A percentile compares a stretch with the other conserved stretches of the same genome.
Conservation (phyloP, 2,888 invertebrate species). For the Diaphora mendica region DNA sequence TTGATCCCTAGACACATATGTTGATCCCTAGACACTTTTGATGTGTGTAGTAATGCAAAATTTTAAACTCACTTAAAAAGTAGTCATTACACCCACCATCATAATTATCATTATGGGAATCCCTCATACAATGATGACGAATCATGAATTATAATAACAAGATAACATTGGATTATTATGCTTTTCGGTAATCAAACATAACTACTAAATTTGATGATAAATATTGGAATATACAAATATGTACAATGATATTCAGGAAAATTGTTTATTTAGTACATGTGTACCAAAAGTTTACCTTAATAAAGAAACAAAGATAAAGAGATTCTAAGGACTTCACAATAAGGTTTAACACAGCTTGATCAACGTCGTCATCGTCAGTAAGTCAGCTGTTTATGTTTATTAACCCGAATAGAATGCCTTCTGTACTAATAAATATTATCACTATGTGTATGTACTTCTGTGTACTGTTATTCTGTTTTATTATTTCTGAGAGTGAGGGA, state of each 20-base stretch:
- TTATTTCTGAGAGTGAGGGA: no score
- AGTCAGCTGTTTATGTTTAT: background rate
- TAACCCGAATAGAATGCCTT: background rate
- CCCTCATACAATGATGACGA: background rate
- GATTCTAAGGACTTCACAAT: background rate
- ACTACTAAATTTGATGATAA: background rate
- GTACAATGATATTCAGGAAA: background rate
- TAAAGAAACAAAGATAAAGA: background rate
- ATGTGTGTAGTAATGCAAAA: background rate
- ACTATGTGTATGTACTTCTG: background rate
- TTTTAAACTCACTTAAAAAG: background rate
- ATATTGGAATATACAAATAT: background rate
- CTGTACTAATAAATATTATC: background rate
- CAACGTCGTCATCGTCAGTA: background rate
- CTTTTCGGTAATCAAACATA: background rate
- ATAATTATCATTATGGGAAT: background rate
- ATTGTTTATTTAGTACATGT: background rate
- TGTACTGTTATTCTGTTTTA: no score
- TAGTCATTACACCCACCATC: background rate
- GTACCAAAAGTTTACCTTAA: background rate
- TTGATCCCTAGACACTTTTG: no score
- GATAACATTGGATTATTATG: background rate
- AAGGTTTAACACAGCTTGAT: background rate
- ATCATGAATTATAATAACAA: background rate
- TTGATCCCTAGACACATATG: no score